Base-by-base conservation (phyloP, 1,140 invertebrate species). In the Aleiodes sp. region DNA sequence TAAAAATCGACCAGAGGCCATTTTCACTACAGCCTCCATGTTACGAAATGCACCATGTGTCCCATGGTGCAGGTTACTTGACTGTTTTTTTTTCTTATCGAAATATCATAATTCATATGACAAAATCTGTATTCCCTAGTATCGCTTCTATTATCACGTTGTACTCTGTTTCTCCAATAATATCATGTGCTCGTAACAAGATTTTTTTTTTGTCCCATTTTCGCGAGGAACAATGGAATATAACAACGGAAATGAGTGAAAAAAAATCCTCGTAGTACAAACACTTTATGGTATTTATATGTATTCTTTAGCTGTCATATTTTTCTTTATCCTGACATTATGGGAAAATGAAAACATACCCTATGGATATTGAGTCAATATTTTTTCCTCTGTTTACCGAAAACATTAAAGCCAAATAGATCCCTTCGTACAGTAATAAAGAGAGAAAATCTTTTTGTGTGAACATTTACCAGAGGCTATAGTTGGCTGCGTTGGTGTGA, bases 1-100 rank as follows among this genome's bases (percentile, higher is more conserved):
- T 80, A 80, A 79, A 80, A 78, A 79, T 79, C 70, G 73, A 76
- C 65, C 70, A 59, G 65, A 63, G 60, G 57, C 70, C 56, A 24
- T 52, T 39, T 59, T 65, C 28, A 21, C 33, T 3, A 24, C 14
- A 10, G 21, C 24, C 43, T 10, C 39, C 14, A 7, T 70, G 16
- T 52, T 33, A 6, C 19, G 21, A 52, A 52, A 52, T 52, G 21
- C 46, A 52, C 2, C 21, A 39, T n/a, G 39, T 67, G 52, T 59
- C 65, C 65, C 65, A 59, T 67, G 52, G 31, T 35, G 31, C 65
- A 26, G 56, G 52, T 67, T 67, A 67, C 65, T 60, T 67, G 1
- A 39, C 65, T 59, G 19, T 67, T 35, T 67, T 67, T 7, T 24
- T 46, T 56, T 56, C 46, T 6, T 52, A 16, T 21, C 16, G 65